These are phyloP conservation scores for Rhynchotus rufescens DNA, from an alignment of 2,797 vertebrate species.

Conservation along the genomic window DNA sequence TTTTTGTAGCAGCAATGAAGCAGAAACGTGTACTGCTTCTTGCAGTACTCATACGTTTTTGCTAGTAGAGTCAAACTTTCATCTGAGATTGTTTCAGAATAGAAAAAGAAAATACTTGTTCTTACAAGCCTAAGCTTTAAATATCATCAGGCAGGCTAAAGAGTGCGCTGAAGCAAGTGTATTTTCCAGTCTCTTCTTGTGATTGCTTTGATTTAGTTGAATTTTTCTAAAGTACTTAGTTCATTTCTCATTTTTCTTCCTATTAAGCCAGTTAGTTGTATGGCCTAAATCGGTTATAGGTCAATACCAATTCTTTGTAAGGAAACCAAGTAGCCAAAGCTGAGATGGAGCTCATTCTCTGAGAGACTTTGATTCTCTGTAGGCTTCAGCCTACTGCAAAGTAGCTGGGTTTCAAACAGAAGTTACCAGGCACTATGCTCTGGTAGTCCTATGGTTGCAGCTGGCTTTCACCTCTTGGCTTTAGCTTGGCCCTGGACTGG, in stretches of 20 bases:
- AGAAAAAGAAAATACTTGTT: background rate
- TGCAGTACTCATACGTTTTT: background rate
- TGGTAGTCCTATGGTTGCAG: accelerated
- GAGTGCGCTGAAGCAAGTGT: background rate
- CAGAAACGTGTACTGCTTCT: background rate
- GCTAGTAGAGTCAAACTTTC: background rate
- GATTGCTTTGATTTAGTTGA: background rate
- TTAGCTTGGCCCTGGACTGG: background rate
- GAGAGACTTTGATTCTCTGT: background rate
- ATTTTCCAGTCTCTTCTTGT: background rate
- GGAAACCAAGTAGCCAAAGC: background rate
- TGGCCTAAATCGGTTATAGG: background rate
- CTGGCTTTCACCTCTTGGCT: background rate
- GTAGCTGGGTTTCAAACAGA: background rate
- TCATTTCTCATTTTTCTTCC: background rate
- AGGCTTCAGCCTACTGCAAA: background rate
- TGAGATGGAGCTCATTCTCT: background rate
- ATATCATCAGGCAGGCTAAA: background rate
- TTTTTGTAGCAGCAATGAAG: background rate
- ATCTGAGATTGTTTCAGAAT: background rate
- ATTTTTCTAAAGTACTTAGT: background rate
- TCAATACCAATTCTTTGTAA: background rate
- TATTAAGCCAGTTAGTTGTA: background rate
- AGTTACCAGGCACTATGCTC: background rate
- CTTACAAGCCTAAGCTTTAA: background rate